Evolutionary conservation across 2,888 invertebrate genomes (phyloP), one percentile per base, ranked within the genome.

Genomic region (Gisinianus flammeolus): DNA sequence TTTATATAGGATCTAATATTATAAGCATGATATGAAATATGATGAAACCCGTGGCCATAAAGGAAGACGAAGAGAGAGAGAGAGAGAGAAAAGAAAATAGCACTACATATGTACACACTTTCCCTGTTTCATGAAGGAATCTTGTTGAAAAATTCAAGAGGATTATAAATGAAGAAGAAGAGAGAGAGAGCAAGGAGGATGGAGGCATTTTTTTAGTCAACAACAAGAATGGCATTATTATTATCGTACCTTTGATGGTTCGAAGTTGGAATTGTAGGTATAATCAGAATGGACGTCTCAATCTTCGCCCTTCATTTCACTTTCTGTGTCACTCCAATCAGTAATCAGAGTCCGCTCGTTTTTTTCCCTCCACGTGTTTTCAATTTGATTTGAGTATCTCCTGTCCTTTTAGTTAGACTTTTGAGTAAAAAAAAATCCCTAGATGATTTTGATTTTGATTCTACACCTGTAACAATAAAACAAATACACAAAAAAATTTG

Each of bases 261-360:
- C 44, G 16, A 35, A 35, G 35, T 44, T 44, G 44, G 16, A 44
- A 6, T 44, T 44, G 44, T n/a, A 44, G 6, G 44, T 16, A 44
- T 16, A 44, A 44, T 44, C 5, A 8, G 5, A 8, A 44, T 69
- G 12, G 16, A 44, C 69, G 35, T 64, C 35, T 33, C 68, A 30
- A 69, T 69, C 69, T 69, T 69, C 26, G 44, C 26, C 44, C 69
- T 69, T 69, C 44, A 31, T 31, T 68, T 35, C 68, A 35, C 26
- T 26, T 69, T 69, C 52, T 28, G n/a, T 24, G 24, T 26, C 26
- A 44, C 44, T 16, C 33, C 33, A 33, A 56, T 56, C n/a, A 12
- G n/a, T 56, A n/a, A 56, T n/a, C 22, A 56, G n/a, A 56, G 16
- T 56, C 56, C n/a, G n/a, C n/a, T n/a, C n/a, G n/a, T n/a, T n/a